These are phyloP conservation scores for Chrysaora quinquecirrha DNA, from an alignment of 30 jellyfish, hydroid and myxozoan genomes.

Conservation along the genomic window DNA sequence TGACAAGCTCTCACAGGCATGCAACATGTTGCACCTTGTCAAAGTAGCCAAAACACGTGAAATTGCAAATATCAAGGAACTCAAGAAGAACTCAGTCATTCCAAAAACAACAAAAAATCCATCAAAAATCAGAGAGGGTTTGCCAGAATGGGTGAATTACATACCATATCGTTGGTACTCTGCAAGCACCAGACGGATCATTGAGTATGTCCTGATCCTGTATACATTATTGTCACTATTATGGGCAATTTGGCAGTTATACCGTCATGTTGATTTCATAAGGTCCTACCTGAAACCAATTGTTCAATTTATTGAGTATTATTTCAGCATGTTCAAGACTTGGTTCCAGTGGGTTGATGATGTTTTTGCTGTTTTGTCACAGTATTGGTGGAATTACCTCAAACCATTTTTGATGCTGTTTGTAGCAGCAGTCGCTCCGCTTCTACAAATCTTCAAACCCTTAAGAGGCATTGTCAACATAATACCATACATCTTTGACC, in stretches of 20 bases:
- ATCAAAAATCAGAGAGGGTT: slow-evolving; percentile 87
- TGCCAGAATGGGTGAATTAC: slow-evolving; percentile 99
- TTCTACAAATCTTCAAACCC: slow-evolving; percentile 84
- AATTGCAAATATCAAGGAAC: slow-evolving; percentile 63
- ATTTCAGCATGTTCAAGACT: slow-evolving; percentile 59
- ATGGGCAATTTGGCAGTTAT: slow-evolving; percentile 99
- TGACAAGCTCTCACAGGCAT: slow-evolving; percentile 38
- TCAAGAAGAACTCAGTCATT: slow-evolving; percentile 40
- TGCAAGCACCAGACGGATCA: slow-evolving; percentile 65
- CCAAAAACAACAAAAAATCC: slow-evolving; percentile 54
- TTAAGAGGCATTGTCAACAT: slow-evolving; percentile 72
- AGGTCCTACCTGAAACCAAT: slow-evolving; percentile 81
- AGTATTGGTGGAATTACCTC: slow-evolving; percentile 95
- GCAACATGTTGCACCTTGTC: slow-evolving; percentile 77
- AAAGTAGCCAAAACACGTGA: slow-evolving; percentile 77
- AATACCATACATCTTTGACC: slow-evolving; percentile 73
- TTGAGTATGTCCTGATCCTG: slow-evolving; percentile 74
- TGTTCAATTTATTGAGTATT: slow-evolving; percentile 68
- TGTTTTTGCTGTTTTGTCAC: slow-evolving; percentile 50
- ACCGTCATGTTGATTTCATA: slow-evolving; percentile 93
- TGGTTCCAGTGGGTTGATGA: slow-evolving; percentile 95
- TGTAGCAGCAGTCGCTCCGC: slow-evolving; percentile 69
- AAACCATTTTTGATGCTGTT: slow-evolving; percentile 82
- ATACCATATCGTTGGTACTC: slow-evolving; percentile 98
- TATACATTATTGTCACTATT: slow-evolving; percentile 85